Base-by-base conservation (phyloP, 2,888 invertebrate genomes). In the Hirtodrosophila alboralis region DNA sequence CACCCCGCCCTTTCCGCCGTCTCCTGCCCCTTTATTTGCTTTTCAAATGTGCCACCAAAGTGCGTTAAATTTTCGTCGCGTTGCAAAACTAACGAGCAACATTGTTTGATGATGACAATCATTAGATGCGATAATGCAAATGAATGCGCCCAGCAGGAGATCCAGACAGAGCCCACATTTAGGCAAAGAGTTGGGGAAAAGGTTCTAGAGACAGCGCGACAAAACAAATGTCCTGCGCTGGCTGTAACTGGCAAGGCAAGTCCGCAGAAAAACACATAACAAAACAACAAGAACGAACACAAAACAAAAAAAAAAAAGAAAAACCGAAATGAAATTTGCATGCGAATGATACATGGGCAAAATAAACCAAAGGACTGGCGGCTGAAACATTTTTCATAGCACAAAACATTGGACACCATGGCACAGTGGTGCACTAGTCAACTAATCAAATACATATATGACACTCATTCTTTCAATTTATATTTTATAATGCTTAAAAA, bases 91-190 rank as follows among this genome's bases (percentile, higher is more conserved):
- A 86, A 84, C 87, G 79, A 75, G 83, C 72, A 67, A 67, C 84
- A 86, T 84, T 84, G 83, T 84, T 87, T 80, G 84, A 74, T 81
- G 86, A 80, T 80, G 87, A 73, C 75, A 77, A 77, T 79, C 81
- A 86, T 88, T 87, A 80, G 80, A 88, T 80, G 79, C 79, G 80
- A 88, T 84, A 87, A 86, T 87, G 85, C 83, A 87, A 88, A 87
- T 86, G 85, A 84, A 76, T 49, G 43, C 64, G n/a, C n/a, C n/a
- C n/a, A 45, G 52, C 70, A 38, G 56, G 68, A 73, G 30, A 23
- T 36, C 34, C 34, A 53, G 28, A 4, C 45, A 13, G 8, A 33
- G 40, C 6, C 3, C 37, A 8, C 18, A 58, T 53, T 36, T 6
- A 6, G 16, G 36, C 30, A 8, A 23, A 10, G 16, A 58, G 56